Evolutionary conservation across 2,113 vertebrate genomes (phyloP).

Genomic region (Cottus gobio): DNA sequence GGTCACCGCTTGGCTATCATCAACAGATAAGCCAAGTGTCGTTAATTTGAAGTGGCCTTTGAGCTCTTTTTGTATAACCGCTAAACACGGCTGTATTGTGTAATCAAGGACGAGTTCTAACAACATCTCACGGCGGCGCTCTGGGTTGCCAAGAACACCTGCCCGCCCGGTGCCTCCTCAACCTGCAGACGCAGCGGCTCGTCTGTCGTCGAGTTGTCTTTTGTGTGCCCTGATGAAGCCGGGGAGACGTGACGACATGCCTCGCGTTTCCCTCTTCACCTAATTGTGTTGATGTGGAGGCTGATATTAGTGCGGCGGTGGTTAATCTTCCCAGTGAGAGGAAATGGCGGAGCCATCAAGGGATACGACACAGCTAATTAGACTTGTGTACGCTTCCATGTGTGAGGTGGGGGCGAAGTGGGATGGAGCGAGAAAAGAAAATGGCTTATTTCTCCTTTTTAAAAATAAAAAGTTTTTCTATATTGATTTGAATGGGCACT

Average conservation of each 20-base stretch:
- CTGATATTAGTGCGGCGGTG: constrained; percentile 54
- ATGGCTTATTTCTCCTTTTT: not conserved
- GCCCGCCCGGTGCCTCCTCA: constrained; percentile 51
- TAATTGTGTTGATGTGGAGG: constrained; percentile 68
- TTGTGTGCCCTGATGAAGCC: constrained; percentile 60
- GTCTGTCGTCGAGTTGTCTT: constrained; percentile 57
- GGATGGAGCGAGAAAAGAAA: constrained; percentile 21
- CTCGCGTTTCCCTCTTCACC: constrained; percentile 65
- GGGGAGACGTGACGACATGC: constrained; percentile 56
- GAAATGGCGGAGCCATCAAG: constrained; percentile 65
- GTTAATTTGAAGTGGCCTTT: constrained; percentile 30
- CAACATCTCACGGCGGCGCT: constrained; percentile 45
- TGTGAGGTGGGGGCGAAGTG: constrained; percentile 13
- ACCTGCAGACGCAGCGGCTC: constrained; percentile 45
- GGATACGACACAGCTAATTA: constrained; percentile 68
- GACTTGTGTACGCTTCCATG: constrained; percentile 41
- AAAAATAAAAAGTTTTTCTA: not conserved
- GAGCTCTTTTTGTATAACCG: constrained; percentile 26
- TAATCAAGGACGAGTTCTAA: constrained; percentile 57
- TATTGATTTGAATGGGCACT: constrained; percentile 24
- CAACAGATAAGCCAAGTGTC: constrained; percentile 8
- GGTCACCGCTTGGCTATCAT: not conserved
- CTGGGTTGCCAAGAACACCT: constrained; percentile 64
- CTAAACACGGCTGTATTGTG: constrained; percentile 38
- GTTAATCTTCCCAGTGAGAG: constrained; percentile 62